A percentile compares a stretch with the other conserved stretches of the same genome.
phyloP scores from a whole-genome alignment of 2,888 invertebrate genomes.

The Orthonychiurus folsomi region DNA sequence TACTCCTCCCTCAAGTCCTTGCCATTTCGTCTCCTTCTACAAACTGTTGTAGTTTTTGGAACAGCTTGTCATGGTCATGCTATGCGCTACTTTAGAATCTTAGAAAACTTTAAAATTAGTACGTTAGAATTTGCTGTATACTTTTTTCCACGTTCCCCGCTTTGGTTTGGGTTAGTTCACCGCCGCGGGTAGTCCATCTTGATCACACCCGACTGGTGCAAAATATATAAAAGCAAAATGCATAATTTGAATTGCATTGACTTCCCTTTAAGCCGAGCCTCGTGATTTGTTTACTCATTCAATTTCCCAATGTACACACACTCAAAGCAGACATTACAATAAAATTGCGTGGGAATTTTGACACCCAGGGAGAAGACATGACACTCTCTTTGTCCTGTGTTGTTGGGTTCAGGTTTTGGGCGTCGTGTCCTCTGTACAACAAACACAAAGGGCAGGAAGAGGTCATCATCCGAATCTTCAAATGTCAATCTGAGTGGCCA shows the following conservation, averaged over 20 bases:
- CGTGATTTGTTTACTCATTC: background rate
- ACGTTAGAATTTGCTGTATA: no score
- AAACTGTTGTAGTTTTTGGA: no score
- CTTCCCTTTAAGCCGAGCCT: background rate
- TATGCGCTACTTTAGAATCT: background rate
- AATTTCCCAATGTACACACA: background rate
- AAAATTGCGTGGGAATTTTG: background rate
- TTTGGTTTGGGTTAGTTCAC: no score
- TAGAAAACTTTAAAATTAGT: no score
- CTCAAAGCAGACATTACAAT: background rate
- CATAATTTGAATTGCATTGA: background rate
- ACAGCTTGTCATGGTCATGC: background rate
- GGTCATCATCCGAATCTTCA: background rate
- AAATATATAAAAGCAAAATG: background rate
- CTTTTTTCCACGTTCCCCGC: no score
- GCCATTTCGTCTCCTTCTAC: background rate
- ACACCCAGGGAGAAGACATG: no score
- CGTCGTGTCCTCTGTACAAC: background rate
- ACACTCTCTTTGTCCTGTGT: no score
- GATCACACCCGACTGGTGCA: no score
- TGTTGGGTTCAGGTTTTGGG: background rate
- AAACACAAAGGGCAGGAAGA: background rate
- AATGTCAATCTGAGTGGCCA: background rate
- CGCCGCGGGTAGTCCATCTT: no score
- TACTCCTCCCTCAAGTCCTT: background rate